These are phyloP conservation scores for Lithophane ornitopus DNA, from an alignment of 2,888 invertebrate species.

Conservation along the genomic window DNA sequence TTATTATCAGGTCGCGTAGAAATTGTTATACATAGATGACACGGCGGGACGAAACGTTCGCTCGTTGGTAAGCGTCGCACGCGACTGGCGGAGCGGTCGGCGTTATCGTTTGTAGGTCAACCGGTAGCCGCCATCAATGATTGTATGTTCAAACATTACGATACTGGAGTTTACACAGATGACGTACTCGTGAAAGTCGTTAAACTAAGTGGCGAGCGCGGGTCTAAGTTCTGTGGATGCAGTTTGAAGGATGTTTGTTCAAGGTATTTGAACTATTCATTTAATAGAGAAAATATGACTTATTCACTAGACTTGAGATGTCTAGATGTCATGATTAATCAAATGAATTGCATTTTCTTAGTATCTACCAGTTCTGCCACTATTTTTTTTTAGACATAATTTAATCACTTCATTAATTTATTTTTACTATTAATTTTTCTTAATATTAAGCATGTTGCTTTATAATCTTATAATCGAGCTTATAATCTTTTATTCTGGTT, in stretches of 20 bases:
- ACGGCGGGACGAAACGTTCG: slow-evolving; percentile 50
- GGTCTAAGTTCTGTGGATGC: neutral
- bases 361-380: neutral
- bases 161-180: slow-evolving; percentile 69
- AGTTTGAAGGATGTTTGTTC: slow-evolving; percentile 16
- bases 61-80: slow-evolving; percentile 46
- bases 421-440: neutral
- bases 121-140: slow-evolving; percentile 72
- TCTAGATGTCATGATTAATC: neutral
- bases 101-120: slow-evolving; percentile 78
- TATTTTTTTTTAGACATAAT: neutral
- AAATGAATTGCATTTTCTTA: slow-evolving; percentile 8
- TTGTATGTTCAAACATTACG: slow-evolving; percentile 73
- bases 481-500: neutral
- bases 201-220: slow-evolving; percentile 8
- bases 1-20: slow-evolving; percentile 26
- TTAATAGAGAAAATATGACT: neutral
- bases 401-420: slow-evolving; percentile 12
- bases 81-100: slow-evolving; percentile 64
- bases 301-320: neutral
- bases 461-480: neutral
- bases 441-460: slow-evolving; percentile 12
- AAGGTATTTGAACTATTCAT: slow-evolving; percentile 7
- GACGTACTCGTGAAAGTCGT: slow-evolving; percentile 71
- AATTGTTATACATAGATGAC: slow-evolving; percentile 13